Evolutionary conservation across 2,113 vertebrate genomes (phyloP).

Genomic region (Pachypanchax playfairii): DNA sequence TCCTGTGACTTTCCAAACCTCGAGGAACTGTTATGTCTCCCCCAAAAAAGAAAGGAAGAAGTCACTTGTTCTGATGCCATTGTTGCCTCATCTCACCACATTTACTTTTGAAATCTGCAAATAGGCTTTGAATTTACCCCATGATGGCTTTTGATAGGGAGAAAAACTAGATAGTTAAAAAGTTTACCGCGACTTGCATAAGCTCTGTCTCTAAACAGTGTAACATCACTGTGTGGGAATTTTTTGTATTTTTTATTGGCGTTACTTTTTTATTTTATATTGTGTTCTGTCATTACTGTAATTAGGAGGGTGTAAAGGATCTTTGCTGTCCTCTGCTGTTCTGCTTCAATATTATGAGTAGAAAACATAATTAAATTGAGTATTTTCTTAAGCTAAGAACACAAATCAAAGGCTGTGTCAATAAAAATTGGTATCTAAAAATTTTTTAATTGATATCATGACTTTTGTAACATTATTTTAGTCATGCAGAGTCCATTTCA

Average conservation of each 20-base stretch:
- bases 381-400: slow-evolving; percentile 13
- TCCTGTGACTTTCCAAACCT: slow-evolving; percentile 25
- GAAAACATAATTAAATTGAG: slow-evolving; percentile 27
- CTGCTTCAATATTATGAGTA: slow-evolving; percentile 6
- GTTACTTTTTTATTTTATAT: slow-evolving; percentile 3
- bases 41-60: slow-evolving; percentile 70
- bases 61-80: slow-evolving; percentile 65
- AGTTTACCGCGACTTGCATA: slow-evolving; percentile 32
- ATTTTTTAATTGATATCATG: too few relatives aligned
- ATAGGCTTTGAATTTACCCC: slow-evolving; percentile 57
- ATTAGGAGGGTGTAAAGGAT: not conserved
- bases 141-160: slow-evolving; percentile 58
- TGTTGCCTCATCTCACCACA: slow-evolving; percentile 64
- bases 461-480: slow-evolving; percentile 47
- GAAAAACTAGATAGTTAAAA: slow-evolving; percentile 33
- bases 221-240: not conserved
- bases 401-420: slow-evolving; percentile 16
- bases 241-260: not conserved
- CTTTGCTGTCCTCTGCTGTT: slow-evolving; percentile 13
- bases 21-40: slow-evolving; percentile 69
- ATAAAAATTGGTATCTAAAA: slow-evolving; percentile 51
- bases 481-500: slow-evolving; percentile 25
- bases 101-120: slow-evolving; percentile 58
- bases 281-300: not conserved
- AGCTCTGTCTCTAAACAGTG: not conserved